Conservation (phyloP, 2,113 vertebrate genomes). For the Lipotes vexillifer region DNA sequence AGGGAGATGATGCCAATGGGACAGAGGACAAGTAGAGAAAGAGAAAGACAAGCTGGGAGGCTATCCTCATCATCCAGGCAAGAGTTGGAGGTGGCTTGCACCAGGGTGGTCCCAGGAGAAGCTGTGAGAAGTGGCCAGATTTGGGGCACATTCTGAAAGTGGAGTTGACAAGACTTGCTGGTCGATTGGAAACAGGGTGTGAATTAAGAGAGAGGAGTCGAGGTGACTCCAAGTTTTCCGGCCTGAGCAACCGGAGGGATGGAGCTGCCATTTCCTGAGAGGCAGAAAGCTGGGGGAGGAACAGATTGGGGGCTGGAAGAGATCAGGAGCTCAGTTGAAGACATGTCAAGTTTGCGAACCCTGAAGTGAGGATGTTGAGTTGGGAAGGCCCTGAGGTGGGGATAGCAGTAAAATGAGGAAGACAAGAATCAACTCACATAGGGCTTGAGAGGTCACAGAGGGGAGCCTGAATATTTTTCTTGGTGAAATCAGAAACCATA, state of each 20-base stretch:
- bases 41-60: no score
- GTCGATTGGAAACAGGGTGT: background rate
- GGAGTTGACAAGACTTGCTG: background rate
- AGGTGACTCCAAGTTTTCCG: background rate
- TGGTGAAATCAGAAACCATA: background rate
- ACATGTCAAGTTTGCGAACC: background rate
- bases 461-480: background rate
- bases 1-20: background rate
- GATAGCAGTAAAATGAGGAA: background rate
- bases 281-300: background rate
- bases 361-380: background rate
- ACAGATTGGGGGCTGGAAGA: background rate
- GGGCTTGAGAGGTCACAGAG: background rate
- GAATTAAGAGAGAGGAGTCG: background rate
- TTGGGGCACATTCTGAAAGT: background rate
- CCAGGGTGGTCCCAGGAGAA: no score
- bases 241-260: background rate
- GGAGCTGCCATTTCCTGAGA: background rate
- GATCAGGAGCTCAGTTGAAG: background rate
- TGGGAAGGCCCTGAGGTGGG: background rate
- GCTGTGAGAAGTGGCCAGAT: no score
- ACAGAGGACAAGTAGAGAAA: background rate
- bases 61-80: background rate
- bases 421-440: accelerated
- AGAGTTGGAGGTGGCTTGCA: background rate